These are phyloP conservation scores for Rallus limicola DNA, from an alignment of 2,113 vertebrate genomes.

Conservation along the genomic window DNA sequence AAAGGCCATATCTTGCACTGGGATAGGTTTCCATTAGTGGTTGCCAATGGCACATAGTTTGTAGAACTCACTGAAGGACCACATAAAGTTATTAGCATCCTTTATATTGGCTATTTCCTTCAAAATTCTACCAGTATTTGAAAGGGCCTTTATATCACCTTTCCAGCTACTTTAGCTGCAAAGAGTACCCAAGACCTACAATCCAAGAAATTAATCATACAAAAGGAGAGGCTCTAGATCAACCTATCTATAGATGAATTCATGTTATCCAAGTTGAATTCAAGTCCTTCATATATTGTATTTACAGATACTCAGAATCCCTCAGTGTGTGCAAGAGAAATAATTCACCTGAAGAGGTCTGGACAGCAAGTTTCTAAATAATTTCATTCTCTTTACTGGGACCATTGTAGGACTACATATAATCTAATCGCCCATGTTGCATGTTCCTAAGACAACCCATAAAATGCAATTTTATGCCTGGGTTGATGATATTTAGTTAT, in stretches of 20 bases:
- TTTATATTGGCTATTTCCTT: not conserved
- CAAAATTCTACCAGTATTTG: not conserved
- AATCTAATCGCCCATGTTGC: conserved; percentile 24
- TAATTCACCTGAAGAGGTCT: not conserved
- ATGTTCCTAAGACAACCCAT: conserved; percentile 3
- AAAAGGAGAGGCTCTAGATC: not conserved
- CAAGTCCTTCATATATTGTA: not conserved
- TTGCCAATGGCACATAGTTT: not conserved
- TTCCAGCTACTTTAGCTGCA: not conserved
- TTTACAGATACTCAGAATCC: not conserved
- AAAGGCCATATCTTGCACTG: not conserved
- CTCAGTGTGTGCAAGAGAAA: not conserved
- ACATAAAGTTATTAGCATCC: not conserved
- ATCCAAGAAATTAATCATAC: not conserved
- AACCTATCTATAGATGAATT: not conserved
- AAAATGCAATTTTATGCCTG: conserved; percentile 41
- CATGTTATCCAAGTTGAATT: not conserved
- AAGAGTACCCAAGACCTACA: not conserved
- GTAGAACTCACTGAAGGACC: not conserved
- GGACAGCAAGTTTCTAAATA: conserved; percentile 5
- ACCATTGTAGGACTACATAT: not conserved
- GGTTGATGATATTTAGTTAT: conserved; percentile 31
- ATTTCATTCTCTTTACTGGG: conserved; percentile 41
- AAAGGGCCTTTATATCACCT: not conserved
- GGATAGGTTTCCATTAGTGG: not conserved